Evolutionary conservation across 1,140 invertebrate genomes (phyloP), one percentile per base, ranked within the genome.

Genomic region (Brachionus calyciflorus): DNA sequence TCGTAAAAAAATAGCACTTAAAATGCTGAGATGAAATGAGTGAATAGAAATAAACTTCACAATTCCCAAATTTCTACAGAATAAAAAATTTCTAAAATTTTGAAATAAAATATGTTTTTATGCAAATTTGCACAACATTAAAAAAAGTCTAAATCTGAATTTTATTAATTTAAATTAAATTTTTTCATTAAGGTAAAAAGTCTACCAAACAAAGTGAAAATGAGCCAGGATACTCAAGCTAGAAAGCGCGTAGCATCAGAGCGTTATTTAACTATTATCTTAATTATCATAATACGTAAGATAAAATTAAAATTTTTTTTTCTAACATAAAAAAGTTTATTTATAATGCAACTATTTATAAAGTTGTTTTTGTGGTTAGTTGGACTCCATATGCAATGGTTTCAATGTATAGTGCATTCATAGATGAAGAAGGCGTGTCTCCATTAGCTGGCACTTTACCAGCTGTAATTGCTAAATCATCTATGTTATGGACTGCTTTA

Each of bases 351-450:
- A n/a, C n/a, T n/a, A n/a, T n/a, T n/a, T n/a, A n/a, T n/a, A n/a
- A n/a, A 70, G 46, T 55, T 12, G 33, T 73, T 26, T 73, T 73
- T 40, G 17, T 73, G 10, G 46, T 73, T 9, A 55, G 46, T 12
- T 73, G 73, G 73, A 76, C 49, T 24, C 73, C 73, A 10, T 76
- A 76, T 60, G 73, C 73, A 14, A 14, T 57, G 9, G 69, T 73
- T 14, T 49, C 69, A 12, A 51, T 73, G 69, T 73, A 73, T 28
- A 73, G 46, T 55, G 69, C 69, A 26, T 73, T 73, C 21, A 73
- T 73, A 12, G 46, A 73, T 73, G 19, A 10, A 24, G 1, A 73
- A 17, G 69, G 7, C 14, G 69, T 73, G 0, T 10, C n/a, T 2
- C 69, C 69, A 37, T 55, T 73, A 17, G n/a, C 37, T 9, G 69